Base-by-base conservation (phyloP, 2,797 vertebrate species). In the Pogonophryne albipinna region DNA sequence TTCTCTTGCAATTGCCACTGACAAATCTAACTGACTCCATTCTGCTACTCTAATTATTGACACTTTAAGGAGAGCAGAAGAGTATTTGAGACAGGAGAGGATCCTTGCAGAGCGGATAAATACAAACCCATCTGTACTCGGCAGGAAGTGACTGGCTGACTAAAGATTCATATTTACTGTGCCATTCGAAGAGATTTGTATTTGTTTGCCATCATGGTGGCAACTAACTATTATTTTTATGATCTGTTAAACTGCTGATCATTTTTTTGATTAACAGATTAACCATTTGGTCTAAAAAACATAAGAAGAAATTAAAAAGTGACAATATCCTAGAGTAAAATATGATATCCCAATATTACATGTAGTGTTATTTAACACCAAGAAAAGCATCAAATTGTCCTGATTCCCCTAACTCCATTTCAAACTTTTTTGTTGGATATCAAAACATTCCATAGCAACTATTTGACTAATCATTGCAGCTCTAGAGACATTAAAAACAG, bases 21-120 rank as follows among this genome's bases (percentile, higher is more conserved):
- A 85, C 61, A 63, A 79, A 80, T 61, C 50, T 79, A 31, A 23
- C 42, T 76, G 41, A 70, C 62, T 76, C 61, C 10, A 50, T 74
- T 78, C 64, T 19, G 63, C 77, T 56, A 47, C 3, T 49, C 72
- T 61, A 76, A 71, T 83, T 83, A 91, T 78, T 72, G 60, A 82
- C 49, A 72, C 56, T 77, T 74, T 16, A 49, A 72, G 71, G 62
- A 71, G 72, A 49, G 41, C 56, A 62, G 53, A 70, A 59, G 50
- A 42, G 20, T 16, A 11, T 71, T 59, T 31, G 19, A 77, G 58
- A 73, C 56, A 27, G 63, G 71, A 71, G 68, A 70, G 53, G 62
- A 74, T 70, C 50, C 56, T 71, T 44, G 42, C 60, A 72, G 50
- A 56, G 62, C 34, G 65, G 50, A 86, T 66, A 52, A 70, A 79